phyloP scores from a whole-genome alignment of 2,113 vertebrate species.

The Catagonus wagneri region DNA sequence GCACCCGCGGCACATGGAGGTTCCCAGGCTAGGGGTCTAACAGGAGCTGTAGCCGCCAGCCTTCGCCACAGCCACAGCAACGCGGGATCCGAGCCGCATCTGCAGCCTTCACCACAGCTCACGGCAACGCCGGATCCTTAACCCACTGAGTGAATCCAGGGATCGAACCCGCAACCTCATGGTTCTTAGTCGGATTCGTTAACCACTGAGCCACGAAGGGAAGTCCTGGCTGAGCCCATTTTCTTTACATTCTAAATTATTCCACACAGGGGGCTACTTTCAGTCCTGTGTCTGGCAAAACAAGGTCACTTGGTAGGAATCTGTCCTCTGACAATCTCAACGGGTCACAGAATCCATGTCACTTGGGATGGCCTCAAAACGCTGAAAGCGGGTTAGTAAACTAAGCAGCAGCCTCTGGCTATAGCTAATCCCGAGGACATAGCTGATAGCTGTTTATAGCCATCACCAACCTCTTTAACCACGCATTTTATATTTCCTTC shows the following conservation, averaged over 20 bases:
- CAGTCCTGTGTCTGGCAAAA: not conserved
- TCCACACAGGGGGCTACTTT: not conserved
- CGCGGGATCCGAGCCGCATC: too few relatives aligned
- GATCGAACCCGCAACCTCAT: too few relatives aligned
- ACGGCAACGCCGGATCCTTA: too few relatives aligned
- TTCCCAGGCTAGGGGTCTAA: too few relatives aligned
- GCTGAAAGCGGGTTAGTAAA: not conserved
- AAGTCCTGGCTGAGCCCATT: not conserved
- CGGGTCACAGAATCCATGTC: not conserved
- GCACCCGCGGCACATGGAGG: too few relatives aligned
- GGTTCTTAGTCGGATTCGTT: too few relatives aligned
- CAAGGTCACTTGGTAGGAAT: not conserved
- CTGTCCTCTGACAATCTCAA: not conserved
- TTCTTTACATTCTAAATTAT: slow-evolving; percentile 37
- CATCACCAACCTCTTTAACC: not conserved
- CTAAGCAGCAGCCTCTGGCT: not conserved
- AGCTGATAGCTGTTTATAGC: not conserved
- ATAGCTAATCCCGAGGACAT: not conserved
- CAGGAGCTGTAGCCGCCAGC: too few relatives aligned
- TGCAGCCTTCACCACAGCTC: too few relatives aligned
- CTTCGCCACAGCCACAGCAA: too few relatives aligned
- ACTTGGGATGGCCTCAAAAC: not conserved
- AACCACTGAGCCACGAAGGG: too few relatives aligned
- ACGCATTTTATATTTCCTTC: not conserved
- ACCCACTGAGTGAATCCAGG: too few relatives aligned